Evolutionary conservation across 2,888 invertebrate genomes (phyloP).

Genomic region (Leptodirus hochenwartii): DNA sequence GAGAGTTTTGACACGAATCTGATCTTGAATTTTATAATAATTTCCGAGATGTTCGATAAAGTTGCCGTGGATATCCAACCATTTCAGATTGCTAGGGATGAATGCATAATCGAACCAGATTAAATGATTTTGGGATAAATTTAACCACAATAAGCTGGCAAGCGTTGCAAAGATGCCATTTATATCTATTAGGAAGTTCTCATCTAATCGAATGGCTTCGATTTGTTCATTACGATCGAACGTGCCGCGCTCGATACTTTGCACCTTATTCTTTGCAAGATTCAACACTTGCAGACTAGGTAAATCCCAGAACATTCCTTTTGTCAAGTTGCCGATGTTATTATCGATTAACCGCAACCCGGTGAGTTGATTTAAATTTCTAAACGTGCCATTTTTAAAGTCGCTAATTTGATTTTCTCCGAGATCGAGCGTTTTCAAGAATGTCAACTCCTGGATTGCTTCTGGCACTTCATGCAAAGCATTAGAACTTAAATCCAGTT

Average conservation of each 20-base stretch:
- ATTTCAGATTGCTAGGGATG: slow-evolving; percentile 73
- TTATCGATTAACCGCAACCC: slow-evolving; percentile 80
- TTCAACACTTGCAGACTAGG: slow-evolving; percentile 72
- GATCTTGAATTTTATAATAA: slow-evolving; percentile 70
- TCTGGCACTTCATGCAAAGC: slow-evolving; percentile 65
- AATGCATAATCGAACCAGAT: slow-evolving; percentile 90
- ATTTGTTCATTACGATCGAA: slow-evolving; percentile 66
- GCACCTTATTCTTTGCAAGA: slow-evolving; percentile 76
- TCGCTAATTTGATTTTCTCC: slow-evolving; percentile 80
- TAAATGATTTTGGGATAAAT: slow-evolving; percentile 78
- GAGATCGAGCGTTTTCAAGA: slow-evolving; percentile 74
- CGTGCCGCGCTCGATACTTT: slow-evolving; percentile 65
- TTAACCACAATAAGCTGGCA: slow-evolving; percentile 69
- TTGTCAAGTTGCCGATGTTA: slow-evolving; percentile 66
- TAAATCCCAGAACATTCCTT: slow-evolving; percentile 74
- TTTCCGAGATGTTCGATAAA: slow-evolving; percentile 76
- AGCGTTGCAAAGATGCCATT: slow-evolving; percentile 78
- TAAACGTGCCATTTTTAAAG: slow-evolving; percentile 70
- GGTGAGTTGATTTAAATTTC: slow-evolving; percentile 69
- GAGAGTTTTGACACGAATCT: slow-evolving; percentile 63
- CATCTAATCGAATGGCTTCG: slow-evolving; percentile 74
- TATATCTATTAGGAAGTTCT: slow-evolving; percentile 74
- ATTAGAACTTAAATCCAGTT: slow-evolving; percentile 77
- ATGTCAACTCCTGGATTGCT: slow-evolving; percentile 61
- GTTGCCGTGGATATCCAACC: slow-evolving; percentile 82